Conservation (phyloP, 1,140 invertebrate species). For the Drosophila lowei region DNA sequence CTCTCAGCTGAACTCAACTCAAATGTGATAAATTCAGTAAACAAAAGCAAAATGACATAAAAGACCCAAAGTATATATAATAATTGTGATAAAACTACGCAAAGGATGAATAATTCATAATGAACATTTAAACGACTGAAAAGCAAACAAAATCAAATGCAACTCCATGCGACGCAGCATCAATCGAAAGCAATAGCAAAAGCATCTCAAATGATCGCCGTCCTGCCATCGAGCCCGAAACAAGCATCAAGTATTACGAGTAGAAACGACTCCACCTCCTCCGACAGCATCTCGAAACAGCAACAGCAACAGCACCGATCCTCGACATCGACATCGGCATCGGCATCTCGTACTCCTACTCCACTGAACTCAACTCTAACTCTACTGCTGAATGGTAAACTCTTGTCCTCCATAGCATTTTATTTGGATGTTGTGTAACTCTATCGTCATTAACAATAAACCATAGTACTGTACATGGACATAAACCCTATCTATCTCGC, state of each 20-base stretch:
- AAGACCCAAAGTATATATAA: constrained; percentile 8
- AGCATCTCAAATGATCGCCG: constrained; percentile 36
- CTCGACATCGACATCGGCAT: constrained; percentile 1
- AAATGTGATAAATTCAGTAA: constrained; percentile 54
- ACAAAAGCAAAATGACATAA: constrained; percentile 21
- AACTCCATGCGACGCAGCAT: constrained; percentile 14
- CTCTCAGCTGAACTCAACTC: constrained; percentile 34
- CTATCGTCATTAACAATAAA: constrained; percentile 65
- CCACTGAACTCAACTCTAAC: constrained; percentile 24
- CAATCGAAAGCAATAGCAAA: constrained; percentile 12
- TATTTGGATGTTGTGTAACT: constrained; percentile 75
- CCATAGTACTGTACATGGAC: constrained; percentile 53
- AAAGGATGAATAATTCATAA: constrained; percentile 4
- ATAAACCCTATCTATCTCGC: constrained; percentile 44
- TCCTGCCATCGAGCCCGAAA: constrained; percentile 14
- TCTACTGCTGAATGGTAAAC: constrained; percentile 68
- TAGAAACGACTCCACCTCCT: not conserved
- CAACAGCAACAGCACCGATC: not conserved
- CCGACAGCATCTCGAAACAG: not conserved
- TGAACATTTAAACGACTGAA: constrained; percentile 42
- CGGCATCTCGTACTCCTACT: not conserved
- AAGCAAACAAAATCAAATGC: constrained; percentile 14
- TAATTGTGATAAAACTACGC: constrained; percentile 41
- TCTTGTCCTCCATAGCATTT: constrained; percentile 58
- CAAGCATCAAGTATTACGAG: constrained; percentile 33